phyloP scores from a whole-genome alignment of 2,113 vertebrate genomes.

The Cyanocitta stelleri region DNA sequence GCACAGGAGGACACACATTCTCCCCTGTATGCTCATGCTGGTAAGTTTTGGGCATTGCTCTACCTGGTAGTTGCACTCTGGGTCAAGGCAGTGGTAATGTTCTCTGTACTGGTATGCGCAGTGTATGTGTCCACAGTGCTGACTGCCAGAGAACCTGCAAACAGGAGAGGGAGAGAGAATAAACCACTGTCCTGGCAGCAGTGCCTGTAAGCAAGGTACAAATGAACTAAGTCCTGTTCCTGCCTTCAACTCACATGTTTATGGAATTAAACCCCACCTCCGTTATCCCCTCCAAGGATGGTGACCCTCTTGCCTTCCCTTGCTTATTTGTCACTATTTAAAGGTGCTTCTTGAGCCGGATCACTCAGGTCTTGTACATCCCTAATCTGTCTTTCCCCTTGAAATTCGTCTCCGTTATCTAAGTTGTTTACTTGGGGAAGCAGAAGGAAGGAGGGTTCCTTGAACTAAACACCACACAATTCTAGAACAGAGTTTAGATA shows the following conservation, averaged over 20 bases:
- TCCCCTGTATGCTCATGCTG: fast-evolving
- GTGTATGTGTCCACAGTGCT: slow-evolving; percentile 97
- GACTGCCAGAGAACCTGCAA: slow-evolving; percentile 95
- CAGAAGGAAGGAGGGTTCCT: background rate
- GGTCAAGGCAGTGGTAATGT: slow-evolving; percentile 98
- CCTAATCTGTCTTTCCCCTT: background rate
- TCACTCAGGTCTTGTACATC: background rate
- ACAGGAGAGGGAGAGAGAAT: background rate
- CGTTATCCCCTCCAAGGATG: background rate
- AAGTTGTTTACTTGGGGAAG: background rate
- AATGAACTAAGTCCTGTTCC: background rate
- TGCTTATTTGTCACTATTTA: slow-evolving; percentile 2
- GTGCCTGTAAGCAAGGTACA: background rate
- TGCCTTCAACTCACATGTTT: background rate
- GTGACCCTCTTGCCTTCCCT: background rate
- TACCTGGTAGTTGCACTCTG: slow-evolving; percentile 99
- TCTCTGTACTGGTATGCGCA: slow-evolving; percentile 98
- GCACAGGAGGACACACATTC: background rate
- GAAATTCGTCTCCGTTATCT: background rate
- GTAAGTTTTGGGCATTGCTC: background rate
- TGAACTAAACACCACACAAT: background rate
- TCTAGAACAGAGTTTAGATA: background rate
- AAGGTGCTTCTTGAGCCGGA: background rate
- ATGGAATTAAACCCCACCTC: background rate
- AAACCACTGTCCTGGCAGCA: background rate